A percentile compares a stretch with the other conserved stretches of the same genome.
Conservation (phyloP, 2,113 vertebrate genomes). For the Gobiocypris rarus region DNA sequence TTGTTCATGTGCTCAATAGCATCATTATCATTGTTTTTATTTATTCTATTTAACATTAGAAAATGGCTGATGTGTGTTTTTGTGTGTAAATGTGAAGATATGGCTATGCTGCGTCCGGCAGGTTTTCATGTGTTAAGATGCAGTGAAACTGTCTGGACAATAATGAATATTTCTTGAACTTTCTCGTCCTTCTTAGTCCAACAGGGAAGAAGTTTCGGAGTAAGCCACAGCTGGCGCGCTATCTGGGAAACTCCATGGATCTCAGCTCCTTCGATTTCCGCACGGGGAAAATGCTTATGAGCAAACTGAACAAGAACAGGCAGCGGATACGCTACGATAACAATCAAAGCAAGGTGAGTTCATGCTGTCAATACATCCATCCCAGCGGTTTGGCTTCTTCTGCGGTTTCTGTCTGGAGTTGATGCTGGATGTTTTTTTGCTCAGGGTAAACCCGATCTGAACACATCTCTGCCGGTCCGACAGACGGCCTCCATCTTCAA, state of each 20-base stretch:
- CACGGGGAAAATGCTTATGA: conserved; percentile 86
- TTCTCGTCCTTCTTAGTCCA: conserved; percentile 74
- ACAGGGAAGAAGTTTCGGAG: conserved; percentile 91
- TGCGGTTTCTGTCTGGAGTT: neutral
- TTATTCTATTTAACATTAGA: no score
- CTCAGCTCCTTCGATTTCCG: conserved; percentile 86
- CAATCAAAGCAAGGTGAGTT: conserved; percentile 85
- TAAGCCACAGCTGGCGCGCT: conserved; percentile 90
- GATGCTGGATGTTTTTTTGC: neutral
- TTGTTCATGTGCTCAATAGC: no score
- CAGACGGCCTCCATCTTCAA: conserved; percentile 98
- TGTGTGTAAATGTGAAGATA: neutral
- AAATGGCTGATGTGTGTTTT: no score
- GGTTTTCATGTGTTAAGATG: conserved; percentile 30
- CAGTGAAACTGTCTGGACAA: conserved; percentile 64
- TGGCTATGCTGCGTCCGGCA: neutral
- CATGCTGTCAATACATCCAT: no score
- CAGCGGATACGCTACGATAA: conserved; percentile 88
- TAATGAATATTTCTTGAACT: conserved; percentile 1
- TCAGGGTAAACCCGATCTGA: conserved; percentile 92
- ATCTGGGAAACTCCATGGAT: conserved; percentile 85
- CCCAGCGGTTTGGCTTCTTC: neutral
- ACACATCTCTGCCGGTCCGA: conserved; percentile 92
- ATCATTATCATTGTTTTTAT: no score
- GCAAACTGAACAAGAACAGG: conserved; percentile 88